A percentile compares a stretch with the other conserved stretches of the same genome.
These are phyloP conservation scores for Slavum lentiscoides DNA, from an alignment of 2,888 invertebrate genomes.

Conservation along the genomic window DNA sequence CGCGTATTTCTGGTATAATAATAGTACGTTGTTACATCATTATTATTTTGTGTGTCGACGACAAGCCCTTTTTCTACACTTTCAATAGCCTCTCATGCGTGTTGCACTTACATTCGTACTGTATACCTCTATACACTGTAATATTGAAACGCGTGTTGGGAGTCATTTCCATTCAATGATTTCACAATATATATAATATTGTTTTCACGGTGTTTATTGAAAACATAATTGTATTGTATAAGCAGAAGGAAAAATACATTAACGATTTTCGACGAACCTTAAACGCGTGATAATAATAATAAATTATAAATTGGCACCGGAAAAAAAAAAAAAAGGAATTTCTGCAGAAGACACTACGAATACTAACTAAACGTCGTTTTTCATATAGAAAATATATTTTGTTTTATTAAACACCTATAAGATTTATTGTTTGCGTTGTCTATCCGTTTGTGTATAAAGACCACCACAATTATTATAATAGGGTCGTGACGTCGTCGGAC, in stretches of 20 bases:
- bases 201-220: slow-evolving; percentile 11
- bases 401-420: not conserved
- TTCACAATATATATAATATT: not conserved
- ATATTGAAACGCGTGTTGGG: slow-evolving; percentile 9
- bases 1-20: not conserved
- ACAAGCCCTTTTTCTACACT: not conserved
- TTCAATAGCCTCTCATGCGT: slow-evolving; percentile 18
- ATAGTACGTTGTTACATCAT: not conserved
- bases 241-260: slow-evolving; percentile 9
- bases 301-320: not conserved
- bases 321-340: not conserved
- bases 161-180: slow-evolving; percentile 21
- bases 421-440: slow-evolving; percentile 24
- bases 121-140: too few relatives aligned
- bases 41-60: not conserved
- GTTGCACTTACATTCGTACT: not conserved
- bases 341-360: slow-evolving; percentile 4
- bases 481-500: not conserved
- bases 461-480: not conserved
- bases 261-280: slow-evolving; percentile 20
- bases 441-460: not conserved
- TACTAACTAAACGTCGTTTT: slow-evolving; percentile 7
- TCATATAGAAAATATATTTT: slow-evolving; percentile 1
- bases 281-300: slow-evolving; percentile 40
- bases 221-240: not conserved